A percentile compares a stretch with the other conserved stretches of the same genome.
Evolutionary conservation across 2,797 vertebrate species (phyloP).

Genomic region (Parauchenoglanis ngamensis): DNA sequence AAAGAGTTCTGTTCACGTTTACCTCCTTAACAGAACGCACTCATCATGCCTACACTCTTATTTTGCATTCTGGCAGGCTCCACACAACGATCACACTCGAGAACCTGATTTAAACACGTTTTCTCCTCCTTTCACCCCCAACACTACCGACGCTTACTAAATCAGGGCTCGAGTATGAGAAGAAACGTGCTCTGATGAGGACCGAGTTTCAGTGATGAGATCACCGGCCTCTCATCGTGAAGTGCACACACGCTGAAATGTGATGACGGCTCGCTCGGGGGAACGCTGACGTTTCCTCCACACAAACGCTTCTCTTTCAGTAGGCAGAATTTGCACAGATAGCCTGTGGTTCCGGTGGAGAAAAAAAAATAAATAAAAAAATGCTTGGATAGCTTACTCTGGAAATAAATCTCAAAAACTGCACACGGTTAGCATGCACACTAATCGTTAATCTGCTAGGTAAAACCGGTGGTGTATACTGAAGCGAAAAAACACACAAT

Average conservation of each 20-base stretch:
- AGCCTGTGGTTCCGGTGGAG: slow-evolving; percentile 8
- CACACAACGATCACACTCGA: background rate
- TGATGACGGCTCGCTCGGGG: slow-evolving; percentile 46
- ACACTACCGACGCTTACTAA: background rate
- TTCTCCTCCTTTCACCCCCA: background rate
- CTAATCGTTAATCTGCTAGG: slow-evolving; percentile 22
- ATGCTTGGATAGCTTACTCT: background rate
- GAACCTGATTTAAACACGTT: background rate
- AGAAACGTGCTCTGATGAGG: slow-evolving; percentile 6
- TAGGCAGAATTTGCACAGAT: slow-evolving; percentile 24
- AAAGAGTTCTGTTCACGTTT: background rate
- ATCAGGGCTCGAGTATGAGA: background rate
- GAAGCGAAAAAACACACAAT: background rate
- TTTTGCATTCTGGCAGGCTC: background rate
- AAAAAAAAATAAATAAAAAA: background rate
- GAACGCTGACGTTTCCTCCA: slow-evolving; percentile 37
- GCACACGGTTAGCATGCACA: slow-evolving; percentile 4
- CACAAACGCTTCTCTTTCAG: slow-evolving; percentile 32
- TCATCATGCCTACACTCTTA: background rate
- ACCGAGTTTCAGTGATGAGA: slow-evolving; percentile 37
- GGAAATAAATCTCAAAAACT: slow-evolving; percentile 17
- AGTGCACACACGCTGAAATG: slow-evolving; percentile 46
- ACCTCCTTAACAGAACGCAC: background rate
- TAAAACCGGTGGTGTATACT: background rate
- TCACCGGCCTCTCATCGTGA: background rate